Evolutionary conservation across 2,888 invertebrate species (phyloP).

Genomic region (Nycteola revayana): DNA sequence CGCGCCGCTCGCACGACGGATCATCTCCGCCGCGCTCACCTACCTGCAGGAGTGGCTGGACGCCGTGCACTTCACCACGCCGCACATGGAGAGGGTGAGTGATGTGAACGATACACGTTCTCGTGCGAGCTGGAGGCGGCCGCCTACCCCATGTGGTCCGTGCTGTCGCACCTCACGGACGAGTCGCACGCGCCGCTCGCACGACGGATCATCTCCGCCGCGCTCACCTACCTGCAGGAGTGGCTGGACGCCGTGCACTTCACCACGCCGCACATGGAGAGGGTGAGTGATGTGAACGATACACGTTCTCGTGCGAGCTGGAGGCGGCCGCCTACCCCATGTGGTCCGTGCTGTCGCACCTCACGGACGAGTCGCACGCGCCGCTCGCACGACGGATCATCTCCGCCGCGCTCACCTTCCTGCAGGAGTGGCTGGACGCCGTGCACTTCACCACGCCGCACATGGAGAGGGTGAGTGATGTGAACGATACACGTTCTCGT

Average conservation of each 20-base stretch:
- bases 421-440: constrained; percentile 94
- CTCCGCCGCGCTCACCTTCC: constrained; percentile 87
- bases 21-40: constrained; percentile 88
- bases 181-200: constrained; percentile 88
- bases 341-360: constrained; percentile 97
- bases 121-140: constrained; percentile 98
- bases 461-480: constrained; percentile 73
- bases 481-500: constrained; percentile 89
- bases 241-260: constrained; percentile 95
- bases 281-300: constrained; percentile 67
- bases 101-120: constrained; percentile 81
- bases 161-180: constrained; percentile 93
- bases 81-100: constrained; percentile 77
- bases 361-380: constrained; percentile 87
- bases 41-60: constrained; percentile 95
- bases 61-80: constrained; percentile 88
- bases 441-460: constrained; percentile 86
- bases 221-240: constrained; percentile 89
- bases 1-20: constrained; percentile 88
- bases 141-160: constrained; percentile 98
- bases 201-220: constrained; percentile 88
- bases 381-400: constrained; percentile 89
- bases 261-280: constrained; percentile 75
- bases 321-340: constrained; percentile 98
- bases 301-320: constrained; percentile 96